These are phyloP conservation scores for Puffinus mauretanicus DNA, from an alignment of 2,113 vertebrate genomes.

Conservation along the genomic window DNA sequence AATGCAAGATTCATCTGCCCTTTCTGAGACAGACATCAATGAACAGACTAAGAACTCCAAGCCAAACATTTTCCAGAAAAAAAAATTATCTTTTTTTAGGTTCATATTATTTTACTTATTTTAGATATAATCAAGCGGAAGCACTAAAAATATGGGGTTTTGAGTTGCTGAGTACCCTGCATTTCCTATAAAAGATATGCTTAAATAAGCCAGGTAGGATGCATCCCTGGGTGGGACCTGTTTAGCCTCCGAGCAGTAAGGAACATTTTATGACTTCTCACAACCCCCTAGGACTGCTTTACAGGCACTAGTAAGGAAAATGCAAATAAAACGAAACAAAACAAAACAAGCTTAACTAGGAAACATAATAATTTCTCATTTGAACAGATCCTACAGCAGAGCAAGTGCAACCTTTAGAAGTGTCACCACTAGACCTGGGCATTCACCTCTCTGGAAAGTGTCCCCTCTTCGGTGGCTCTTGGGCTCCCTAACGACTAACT, in stretches of 20 bases:
- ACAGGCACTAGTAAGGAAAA: background rate
- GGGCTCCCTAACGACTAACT: background rate
- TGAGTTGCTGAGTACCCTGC: background rate
- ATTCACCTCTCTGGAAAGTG: background rate
- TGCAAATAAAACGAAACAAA: background rate
- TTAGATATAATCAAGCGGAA: background rate
- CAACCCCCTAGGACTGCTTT: background rate
- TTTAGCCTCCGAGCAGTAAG: background rate
- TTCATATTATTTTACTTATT: background rate
- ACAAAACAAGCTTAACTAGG: background rate
- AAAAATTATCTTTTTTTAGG: background rate
- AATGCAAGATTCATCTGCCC: conserved; percentile 12
- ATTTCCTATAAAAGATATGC: background rate
- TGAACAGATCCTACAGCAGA: background rate
- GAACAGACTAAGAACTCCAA: background rate
- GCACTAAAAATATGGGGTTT: fast-evolving
- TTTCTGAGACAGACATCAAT: background rate
- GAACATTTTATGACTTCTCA: background rate
- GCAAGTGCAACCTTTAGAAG: background rate
- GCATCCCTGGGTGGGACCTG: background rate
- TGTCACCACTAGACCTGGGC: background rate
- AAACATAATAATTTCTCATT: background rate
- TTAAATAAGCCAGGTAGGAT: background rate
- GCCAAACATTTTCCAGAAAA: conserved; percentile 7
- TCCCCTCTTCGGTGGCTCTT: background rate